Base-by-base conservation (phyloP, 2,113 vertebrate genomes). In the Lophotis ruficrista region DNA sequence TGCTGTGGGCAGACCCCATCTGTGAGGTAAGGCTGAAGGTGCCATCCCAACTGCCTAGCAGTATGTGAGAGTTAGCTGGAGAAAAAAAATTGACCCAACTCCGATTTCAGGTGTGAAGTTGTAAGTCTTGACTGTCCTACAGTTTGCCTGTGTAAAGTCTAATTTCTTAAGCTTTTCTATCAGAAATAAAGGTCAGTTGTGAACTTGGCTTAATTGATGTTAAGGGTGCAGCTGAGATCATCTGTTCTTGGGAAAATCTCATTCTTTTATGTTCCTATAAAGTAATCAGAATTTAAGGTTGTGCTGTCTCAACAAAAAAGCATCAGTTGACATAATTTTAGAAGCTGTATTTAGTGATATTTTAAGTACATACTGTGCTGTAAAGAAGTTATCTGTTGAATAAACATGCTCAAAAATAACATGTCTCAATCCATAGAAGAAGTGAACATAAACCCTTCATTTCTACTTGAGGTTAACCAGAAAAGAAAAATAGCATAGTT, bases 381-480 rank as follows among this genome's bases (percentile, higher is more conserved):
- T 76, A 87, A 90, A 38, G 25, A 89, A 71, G 37, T 90, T 92
- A 73, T 90, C 82, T 75, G 54, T 89, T 92, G 83, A 95, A 93
- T 91, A 97, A 96, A 97, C 87, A 91, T 48, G 35, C 31, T 90
- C 22, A 79, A 95, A 96, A 96, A 96, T 95, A 95, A 43, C 58
- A 81, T 58, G 33, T 83, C 64, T 89, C 68, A 80, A 41, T 92
- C 70, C 75, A 54, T 68, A 89, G 23, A 64, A 87, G 66, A 93
- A 95, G 83, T 66, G 18, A 83, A 79, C 33, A 27, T 69, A 90
- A 95, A 87, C 71, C 89, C 30, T 96, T 96, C n/a, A 85, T 93
- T 93, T 93, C 60, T 69, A 35, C 83, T 97, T 90, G 94, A 82
- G 94, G 93, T 92, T 97, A 94, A 93, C 96, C 93, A 95, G 69